These are phyloP conservation scores for Dendrophyllia cribrosa DNA, from an alignment of 64 coral and sea anemone genomes.

Conservation along the genomic window DNA sequence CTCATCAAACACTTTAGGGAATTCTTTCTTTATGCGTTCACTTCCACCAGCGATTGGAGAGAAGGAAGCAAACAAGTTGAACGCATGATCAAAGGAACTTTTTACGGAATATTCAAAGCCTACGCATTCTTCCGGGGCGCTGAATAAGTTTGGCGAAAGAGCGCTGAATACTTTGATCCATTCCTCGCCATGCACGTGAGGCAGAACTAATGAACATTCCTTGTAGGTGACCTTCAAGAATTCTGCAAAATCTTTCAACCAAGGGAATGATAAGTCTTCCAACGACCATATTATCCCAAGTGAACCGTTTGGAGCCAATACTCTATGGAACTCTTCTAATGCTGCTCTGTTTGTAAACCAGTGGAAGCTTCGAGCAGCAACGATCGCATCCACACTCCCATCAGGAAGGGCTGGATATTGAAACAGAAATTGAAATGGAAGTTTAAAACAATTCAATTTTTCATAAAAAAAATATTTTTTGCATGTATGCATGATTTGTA, in stretches of 20 bases:
- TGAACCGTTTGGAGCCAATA: constrained; percentile 64
- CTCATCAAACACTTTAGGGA: neutral
- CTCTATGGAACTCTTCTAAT: constrained; percentile 78
- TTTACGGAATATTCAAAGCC: neutral
- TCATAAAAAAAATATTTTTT: too few relatives aligned
- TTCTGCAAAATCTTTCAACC: neutral
- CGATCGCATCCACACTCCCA: constrained; percentile 52
- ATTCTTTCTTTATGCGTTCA: neutral
- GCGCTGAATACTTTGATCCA: neutral
- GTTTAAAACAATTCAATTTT: neutral
- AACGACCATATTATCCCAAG: constrained; percentile 69
- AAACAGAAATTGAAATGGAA: neutral
- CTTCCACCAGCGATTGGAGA: neutral
- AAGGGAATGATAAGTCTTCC: neutral
- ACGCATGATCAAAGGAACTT: constrained; percentile 8
- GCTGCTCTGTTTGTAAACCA: constrained; percentile 79
- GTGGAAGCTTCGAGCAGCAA: constrained; percentile 84
- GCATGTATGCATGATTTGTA: too few relatives aligned
- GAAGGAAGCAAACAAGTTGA: neutral
- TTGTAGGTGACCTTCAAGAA: neutral
- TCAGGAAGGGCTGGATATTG: constrained; percentile 4
- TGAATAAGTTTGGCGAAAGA: neutral
- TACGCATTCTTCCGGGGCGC: neutral
- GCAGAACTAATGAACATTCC: neutral
- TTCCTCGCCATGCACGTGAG: neutral